These are phyloP conservation scores for Heterotilapia buettikoferi DNA, from an alignment of 2,113 vertebrate genomes.

Conservation along the genomic window DNA sequence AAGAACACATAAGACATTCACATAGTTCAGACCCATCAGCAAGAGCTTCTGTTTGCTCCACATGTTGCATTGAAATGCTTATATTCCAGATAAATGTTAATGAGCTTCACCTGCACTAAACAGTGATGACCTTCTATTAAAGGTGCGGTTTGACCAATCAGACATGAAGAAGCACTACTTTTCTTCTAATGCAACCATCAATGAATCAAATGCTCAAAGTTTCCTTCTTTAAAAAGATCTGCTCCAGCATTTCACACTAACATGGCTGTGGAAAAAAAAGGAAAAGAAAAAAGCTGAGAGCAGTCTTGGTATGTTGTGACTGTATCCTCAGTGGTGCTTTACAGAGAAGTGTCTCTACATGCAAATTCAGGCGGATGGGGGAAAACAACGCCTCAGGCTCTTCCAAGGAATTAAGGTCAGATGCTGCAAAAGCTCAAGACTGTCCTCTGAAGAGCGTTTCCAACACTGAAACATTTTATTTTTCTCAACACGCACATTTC, in stretches of 20 bases:
- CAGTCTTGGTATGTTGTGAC: background rate
- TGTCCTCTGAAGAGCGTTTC: background rate
- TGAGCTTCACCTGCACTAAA: background rate
- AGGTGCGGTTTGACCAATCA: background rate
- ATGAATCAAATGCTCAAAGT: background rate
- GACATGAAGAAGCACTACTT: background rate
- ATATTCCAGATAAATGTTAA: conserved; percentile 19
- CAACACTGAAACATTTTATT: background rate
- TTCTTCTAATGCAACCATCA: background rate
- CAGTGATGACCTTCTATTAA: background rate
- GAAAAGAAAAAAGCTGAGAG: background rate
- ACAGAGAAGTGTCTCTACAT: background rate
- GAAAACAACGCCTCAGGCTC: background rate
- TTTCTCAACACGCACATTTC: background rate
- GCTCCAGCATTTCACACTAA: background rate
- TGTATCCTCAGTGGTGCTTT: background rate
- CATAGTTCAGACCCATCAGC: conserved; percentile 4
- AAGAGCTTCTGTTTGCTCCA: background rate
- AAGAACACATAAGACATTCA: conserved; percentile 20
- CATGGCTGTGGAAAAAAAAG: background rate
- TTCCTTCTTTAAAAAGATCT: background rate
- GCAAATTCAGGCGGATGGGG: background rate
- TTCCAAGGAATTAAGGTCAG: background rate
- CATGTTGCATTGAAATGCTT: conserved; percentile 52
- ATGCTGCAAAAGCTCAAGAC: background rate